These are phyloP conservation scores for Drosophila borborema DNA, from an alignment of 2,888 invertebrate genomes.

Conservation along the genomic window DNA sequence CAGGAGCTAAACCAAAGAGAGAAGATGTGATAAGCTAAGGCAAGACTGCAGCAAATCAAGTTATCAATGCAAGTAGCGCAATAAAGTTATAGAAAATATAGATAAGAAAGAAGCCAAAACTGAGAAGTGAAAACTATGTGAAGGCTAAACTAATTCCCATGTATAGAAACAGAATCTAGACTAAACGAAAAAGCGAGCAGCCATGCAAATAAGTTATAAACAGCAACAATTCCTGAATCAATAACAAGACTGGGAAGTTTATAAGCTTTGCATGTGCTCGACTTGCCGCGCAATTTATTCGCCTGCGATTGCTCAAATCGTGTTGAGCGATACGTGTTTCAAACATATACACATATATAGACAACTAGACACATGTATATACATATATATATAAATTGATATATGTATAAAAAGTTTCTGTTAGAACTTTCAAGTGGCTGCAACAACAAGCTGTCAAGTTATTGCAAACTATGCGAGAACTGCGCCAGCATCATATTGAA, in stretches of 20 bases:
- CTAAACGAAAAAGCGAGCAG: neutral
- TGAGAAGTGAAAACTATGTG: neutral
- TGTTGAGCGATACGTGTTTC: slow-evolving; percentile 29
- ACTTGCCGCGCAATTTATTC: slow-evolving; percentile 16
- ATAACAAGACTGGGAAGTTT: neutral
- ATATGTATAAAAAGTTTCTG: slow-evolving; percentile 21
- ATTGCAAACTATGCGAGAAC: slow-evolving; percentile 23
- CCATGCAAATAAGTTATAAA: neutral
- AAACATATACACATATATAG: slow-evolving; percentile 21
- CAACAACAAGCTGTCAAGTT: slow-evolving; percentile 56
- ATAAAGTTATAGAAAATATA: neutral
- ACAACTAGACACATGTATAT: neutral
- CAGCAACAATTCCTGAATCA: neutral
- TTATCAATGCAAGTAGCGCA: neutral
- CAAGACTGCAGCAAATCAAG: neutral
- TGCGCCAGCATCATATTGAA: slow-evolving; percentile 18
- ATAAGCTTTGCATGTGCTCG: slow-evolving; percentile 5
- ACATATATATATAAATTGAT: neutral
- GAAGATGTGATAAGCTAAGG: neutral
- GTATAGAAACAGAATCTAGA: neutral
- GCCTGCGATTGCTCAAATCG: slow-evolving; percentile 38
- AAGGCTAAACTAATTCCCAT: neutral
- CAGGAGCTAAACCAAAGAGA: neutral
- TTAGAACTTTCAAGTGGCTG: slow-evolving; percentile 39
- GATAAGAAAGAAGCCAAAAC: neutral